These are phyloP conservation scores for Zootoca vivipara DNA, from an alignment of 2,113 vertebrate genomes.

Conservation along the genomic window DNA sequence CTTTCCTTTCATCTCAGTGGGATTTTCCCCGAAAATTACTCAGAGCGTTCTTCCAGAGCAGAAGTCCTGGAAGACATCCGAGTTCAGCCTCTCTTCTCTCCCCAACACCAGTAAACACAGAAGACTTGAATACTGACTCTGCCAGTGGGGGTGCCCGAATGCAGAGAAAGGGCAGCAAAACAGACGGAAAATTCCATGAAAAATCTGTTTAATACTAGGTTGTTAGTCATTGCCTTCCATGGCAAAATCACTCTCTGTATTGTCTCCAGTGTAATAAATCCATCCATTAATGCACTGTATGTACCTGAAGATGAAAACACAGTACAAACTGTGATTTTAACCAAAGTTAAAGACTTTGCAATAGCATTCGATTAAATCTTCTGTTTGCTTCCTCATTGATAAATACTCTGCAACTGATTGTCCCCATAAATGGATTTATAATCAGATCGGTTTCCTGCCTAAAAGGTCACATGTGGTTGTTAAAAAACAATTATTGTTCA, in stretches of 20 bases:
- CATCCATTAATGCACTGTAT: neutral
- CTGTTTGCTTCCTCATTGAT: neutral
- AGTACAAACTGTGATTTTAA: neutral
- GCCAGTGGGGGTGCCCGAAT: neutral
- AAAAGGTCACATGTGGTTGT: neutral
- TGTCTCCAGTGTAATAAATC: neutral
- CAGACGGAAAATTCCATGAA: neutral
- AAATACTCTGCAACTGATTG: neutral
- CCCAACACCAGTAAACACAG: neutral
- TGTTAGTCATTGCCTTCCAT: neutral
- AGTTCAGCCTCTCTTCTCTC: neutral
- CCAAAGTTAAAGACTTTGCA: neutral
- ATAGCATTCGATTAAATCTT: neutral
- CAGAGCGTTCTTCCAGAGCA: neutral
- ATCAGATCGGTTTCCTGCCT: neutral
- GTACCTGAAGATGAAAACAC: neutral
- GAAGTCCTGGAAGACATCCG: neutral
- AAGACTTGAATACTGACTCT: neutral
- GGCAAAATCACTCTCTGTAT: neutral
- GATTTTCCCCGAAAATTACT: neutral
- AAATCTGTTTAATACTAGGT: neutral
- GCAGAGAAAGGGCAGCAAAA: neutral
- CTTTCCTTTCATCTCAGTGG: neutral
- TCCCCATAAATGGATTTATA: neutral
- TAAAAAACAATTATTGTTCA: too few relatives aligned